Evolutionary conservation across 2,797 vertebrate species (phyloP).

Genomic region (Myiothlypis coronata): DNA sequence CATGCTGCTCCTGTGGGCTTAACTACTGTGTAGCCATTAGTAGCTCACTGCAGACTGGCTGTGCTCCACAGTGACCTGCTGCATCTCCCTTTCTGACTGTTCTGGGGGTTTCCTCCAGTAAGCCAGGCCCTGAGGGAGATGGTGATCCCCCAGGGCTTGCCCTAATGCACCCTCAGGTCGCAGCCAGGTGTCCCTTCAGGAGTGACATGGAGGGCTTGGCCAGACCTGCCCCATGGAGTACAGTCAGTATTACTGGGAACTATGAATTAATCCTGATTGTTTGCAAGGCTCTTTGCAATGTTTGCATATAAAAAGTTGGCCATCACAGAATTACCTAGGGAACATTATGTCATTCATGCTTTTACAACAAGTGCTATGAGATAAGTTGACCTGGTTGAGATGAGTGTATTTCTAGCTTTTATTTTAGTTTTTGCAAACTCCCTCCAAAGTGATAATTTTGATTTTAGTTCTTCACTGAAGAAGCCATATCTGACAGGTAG

Average conservation of each 20-base stretch:
- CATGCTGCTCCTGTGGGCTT: not conserved
- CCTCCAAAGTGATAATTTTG: not conserved
- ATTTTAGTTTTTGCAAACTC: not conserved
- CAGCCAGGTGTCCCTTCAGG: not conserved
- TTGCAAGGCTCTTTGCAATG: not conserved
- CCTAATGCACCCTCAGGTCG: accelerated
- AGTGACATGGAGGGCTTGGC: accelerated
- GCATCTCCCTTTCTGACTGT: not conserved
- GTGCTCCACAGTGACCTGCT: not conserved
- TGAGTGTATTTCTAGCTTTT: not conserved
- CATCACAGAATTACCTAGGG: not conserved
- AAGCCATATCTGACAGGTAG: not conserved
- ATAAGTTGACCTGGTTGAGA: not conserved
- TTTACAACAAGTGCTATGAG: not conserved
- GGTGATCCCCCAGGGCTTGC: not conserved
- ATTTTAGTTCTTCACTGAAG: not conserved
- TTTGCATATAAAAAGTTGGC: not conserved
- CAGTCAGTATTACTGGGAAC: not conserved
- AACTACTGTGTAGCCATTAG: not conserved
- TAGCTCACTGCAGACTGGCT: not conserved
- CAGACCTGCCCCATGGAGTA: not conserved
- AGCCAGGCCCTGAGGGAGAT: not conserved
- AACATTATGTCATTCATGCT: not conserved
- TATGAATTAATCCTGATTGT: not conserved
- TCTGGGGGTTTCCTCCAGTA: not conserved